These are phyloP conservation scores for Sardina pilchardus DNA, from an alignment of 2,113 vertebrate species.

Conservation along the genomic window DNA sequence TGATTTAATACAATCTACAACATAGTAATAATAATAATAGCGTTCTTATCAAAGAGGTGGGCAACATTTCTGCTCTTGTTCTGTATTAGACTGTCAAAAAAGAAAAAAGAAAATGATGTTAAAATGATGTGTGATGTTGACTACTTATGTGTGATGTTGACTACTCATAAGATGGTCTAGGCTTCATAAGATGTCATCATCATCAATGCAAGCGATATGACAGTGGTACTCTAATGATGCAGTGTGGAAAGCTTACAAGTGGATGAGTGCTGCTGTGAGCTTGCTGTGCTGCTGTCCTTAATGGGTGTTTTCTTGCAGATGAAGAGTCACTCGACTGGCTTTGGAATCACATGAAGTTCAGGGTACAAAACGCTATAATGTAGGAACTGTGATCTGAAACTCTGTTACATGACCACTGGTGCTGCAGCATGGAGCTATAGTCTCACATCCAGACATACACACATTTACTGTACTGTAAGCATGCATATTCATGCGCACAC, in stretches of 20 bases:
- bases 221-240: not conserved
- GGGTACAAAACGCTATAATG: constrained; percentile 79
- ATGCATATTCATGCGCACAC: not conserved
- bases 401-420: constrained; percentile 67
- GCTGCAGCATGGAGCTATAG: not conserved
- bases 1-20: too few species aligned
- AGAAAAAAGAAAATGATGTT: too few species aligned
- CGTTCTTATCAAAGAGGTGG: too few species aligned
- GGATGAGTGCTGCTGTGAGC: not conserved
- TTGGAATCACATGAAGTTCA: constrained; percentile 84
- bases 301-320: constrained; percentile 89
- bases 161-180: too few species aligned
- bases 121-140: too few species aligned
- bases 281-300: constrained; percentile 72
- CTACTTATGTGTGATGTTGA: too few species aligned
- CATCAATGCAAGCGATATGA: too few species aligned
- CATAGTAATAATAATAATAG: too few species aligned
- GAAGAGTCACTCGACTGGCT: constrained; percentile 82
- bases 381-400: constrained; percentile 75
- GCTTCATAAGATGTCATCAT: too few species aligned
- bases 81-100: too few species aligned
- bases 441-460: not conserved
- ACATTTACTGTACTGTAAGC: not conserved
- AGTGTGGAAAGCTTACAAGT: not conserved
- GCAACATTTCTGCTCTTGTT: too few species aligned